A percentile compares a stretch with the other conserved stretches of the same genome.
Evolutionary conservation across 2,797 vertebrate species (phyloP).

Genomic region (Valencia hispanica): DNA sequence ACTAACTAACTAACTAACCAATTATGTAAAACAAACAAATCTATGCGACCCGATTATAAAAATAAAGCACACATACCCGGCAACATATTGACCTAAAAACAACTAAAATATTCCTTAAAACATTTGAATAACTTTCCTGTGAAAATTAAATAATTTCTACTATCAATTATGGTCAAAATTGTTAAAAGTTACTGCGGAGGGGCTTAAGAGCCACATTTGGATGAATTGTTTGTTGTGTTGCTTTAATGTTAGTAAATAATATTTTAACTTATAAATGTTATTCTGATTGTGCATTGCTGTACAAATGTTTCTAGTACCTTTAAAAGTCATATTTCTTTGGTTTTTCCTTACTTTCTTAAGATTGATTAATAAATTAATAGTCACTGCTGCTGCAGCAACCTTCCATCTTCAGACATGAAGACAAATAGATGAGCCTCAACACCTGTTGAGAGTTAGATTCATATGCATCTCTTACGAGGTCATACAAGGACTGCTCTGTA

Average conservation of each 20-base stretch:
- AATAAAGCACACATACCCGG: no score
- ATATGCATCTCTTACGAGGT: slow-evolving; percentile 44
- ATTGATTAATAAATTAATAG: slow-evolving; percentile 32
- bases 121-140: no score
- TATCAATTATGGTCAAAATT: no score
- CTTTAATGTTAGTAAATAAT: neutral
- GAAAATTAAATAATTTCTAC: no score
- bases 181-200: neutral
- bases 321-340: slow-evolving; percentile 15
- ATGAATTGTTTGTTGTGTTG: neutral
- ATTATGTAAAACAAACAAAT: no score
- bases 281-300: neutral
- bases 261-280: neutral
- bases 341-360: slow-evolving; percentile 24
- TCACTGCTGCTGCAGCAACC: slow-evolving; percentile 26
- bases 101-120: no score
- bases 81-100: no score
- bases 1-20: no score
- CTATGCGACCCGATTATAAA: no score
- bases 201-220: neutral
- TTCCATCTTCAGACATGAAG: slow-evolving; percentile 45
- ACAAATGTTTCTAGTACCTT: slow-evolving; percentile 24
- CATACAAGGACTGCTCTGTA: slow-evolving; percentile 57
- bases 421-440: slow-evolving; percentile 43
- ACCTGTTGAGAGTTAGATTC: slow-evolving; percentile 50